Conservation (phyloP, 2,888 invertebrate genomes). For the Trissolcus japonicus region DNA sequence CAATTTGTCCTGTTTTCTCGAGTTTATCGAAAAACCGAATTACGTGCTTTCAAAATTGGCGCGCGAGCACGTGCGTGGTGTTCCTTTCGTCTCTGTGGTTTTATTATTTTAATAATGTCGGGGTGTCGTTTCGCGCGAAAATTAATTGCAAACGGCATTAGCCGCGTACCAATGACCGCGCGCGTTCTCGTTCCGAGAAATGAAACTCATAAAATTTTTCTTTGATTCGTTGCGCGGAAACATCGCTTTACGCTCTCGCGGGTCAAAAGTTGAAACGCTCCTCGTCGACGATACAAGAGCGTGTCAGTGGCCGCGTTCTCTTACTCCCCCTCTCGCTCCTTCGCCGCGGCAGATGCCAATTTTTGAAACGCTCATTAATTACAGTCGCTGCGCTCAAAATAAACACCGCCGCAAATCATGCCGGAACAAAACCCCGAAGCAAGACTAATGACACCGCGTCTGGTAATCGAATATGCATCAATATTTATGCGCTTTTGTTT, state of each 20-base stretch:
- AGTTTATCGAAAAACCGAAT: constrained; percentile 20
- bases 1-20: constrained; percentile 4
- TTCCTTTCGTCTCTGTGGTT: background rate
- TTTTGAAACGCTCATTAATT: constrained; percentile 50
- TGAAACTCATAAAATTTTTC: constrained; percentile 35
- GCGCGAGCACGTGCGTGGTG: background rate
- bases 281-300: too few species aligned
- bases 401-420: constrained; percentile 40
- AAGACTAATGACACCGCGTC: constrained; percentile 6
- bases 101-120: constrained; percentile 26
- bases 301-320: too few species aligned
- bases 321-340: too few species aligned
- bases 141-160: constrained; percentile 34
- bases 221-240: constrained; percentile 19
- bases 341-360: constrained; percentile 38
- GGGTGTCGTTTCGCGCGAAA: constrained; percentile 15
- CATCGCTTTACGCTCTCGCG: constrained; percentile 8
- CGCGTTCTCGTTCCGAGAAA: constrained; percentile 19
- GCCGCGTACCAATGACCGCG: constrained; percentile 12
- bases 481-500: constrained; percentile 44
- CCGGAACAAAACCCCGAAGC: constrained; percentile 12
- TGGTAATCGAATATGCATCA: constrained; percentile 39
- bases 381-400: constrained; percentile 29
- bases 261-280: too few species aligned
- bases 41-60: background rate